Conservation (phyloP, 2,888 invertebrate genomes). For the Hydraecia micacea region DNA sequence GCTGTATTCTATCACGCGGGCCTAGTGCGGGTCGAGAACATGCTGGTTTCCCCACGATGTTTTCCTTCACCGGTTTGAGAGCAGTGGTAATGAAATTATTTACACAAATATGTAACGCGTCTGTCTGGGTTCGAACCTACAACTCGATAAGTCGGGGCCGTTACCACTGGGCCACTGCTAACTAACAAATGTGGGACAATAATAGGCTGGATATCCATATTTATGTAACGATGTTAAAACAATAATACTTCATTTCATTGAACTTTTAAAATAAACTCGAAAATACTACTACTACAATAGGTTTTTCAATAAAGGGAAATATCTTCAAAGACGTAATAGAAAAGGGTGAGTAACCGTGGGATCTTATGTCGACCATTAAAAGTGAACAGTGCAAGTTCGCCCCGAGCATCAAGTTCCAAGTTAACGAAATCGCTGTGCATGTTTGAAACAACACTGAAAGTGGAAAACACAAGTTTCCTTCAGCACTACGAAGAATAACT, state of each 20-base stretch:
- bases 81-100: not conserved
- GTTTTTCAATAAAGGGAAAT: not conserved
- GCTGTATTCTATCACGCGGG: not conserved
- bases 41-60: not conserved
- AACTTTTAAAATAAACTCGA: not conserved
- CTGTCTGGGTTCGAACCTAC: not conserved
- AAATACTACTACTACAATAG: not conserved
- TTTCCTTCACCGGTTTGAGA: not conserved
- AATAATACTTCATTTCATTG: not conserved
- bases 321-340: conserved; percentile 2
- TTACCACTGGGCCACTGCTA: not conserved
- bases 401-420: conserved; percentile 37
- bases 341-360: conserved; percentile 28
- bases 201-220: not conserved
- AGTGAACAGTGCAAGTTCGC: conserved; percentile 39
- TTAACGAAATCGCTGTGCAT: conserved; percentile 47
- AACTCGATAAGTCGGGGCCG: not conserved
- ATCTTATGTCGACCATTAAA: conserved; percentile 36
- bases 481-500: conserved; percentile 43
- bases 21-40: not conserved
- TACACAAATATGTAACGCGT: not conserved
- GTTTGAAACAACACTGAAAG: conserved; percentile 52
- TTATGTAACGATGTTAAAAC: not conserved
- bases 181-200: not conserved
- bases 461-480: conserved; percentile 51